These are phyloP conservation scores for Tokudaia muenninki DNA, from an alignment of 2,797 vertebrate genomes.

Conservation along the genomic window DNA sequence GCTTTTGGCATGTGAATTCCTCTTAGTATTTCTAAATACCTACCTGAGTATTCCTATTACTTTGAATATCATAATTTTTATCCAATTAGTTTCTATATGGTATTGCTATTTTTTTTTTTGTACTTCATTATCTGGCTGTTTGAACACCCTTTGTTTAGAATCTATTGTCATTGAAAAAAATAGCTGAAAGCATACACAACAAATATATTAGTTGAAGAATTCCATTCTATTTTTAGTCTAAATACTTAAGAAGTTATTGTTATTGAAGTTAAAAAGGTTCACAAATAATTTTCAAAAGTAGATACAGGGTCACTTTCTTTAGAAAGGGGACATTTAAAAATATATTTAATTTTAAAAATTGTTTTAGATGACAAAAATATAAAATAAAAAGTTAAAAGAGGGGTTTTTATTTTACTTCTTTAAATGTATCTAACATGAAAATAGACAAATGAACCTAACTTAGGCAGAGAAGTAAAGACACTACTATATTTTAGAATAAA, in stretches of 20 bases:
- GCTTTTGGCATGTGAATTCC: constrained; percentile 57
- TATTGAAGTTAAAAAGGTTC: constrained; percentile 63
- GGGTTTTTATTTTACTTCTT: background rate
- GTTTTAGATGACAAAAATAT: background rate
- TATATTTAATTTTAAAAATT: background rate
- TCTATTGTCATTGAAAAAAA: constrained; percentile 64
- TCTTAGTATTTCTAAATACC: constrained; percentile 31
- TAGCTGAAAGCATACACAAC: constrained; percentile 9
- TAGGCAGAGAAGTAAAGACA: background rate
- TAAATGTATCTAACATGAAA: background rate
- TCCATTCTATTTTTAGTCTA: constrained; percentile 30
- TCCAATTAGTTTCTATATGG: constrained; percentile 45
- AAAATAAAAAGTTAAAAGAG: background rate
- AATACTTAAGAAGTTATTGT: constrained; percentile 33
- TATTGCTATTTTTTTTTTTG: background rate
- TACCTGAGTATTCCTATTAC: constrained; percentile 56
- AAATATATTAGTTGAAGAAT: constrained; percentile 56
- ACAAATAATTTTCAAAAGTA: constrained; percentile 39
- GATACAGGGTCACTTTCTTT: background rate
- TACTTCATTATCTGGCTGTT: constrained; percentile 20
- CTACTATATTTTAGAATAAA: background rate
- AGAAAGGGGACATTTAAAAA: background rate
- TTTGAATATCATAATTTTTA: constrained; percentile 49
- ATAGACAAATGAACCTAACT: background rate
- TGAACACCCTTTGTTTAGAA: background rate